These are phyloP conservation scores for Leucopsar rothschildi DNA, from an alignment of 2,113 vertebrate genomes.

Conservation along the genomic window DNA sequence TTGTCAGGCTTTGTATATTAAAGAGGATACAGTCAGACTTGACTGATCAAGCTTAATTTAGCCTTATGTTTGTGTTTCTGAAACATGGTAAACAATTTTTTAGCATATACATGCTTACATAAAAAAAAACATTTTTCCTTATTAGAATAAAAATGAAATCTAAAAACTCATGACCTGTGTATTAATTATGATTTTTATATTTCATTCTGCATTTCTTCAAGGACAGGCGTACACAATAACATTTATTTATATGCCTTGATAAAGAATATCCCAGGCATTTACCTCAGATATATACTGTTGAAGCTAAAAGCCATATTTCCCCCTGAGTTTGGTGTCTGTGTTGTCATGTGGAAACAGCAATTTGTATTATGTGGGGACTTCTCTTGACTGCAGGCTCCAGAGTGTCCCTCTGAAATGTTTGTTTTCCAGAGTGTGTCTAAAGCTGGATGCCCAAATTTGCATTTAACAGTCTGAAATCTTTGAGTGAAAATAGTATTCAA, in stretches of 20 bases:
- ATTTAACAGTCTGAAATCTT: not conserved
- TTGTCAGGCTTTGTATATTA: not conserved
- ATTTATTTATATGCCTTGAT: not conserved
- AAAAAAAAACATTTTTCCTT: not conserved
- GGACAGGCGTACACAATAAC: not conserved
- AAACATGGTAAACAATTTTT: slow-evolving; percentile 57
- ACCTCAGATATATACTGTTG: not conserved
- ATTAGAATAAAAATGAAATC: slow-evolving; percentile 24
- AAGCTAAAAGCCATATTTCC: not conserved
- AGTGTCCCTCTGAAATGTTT: not conserved
- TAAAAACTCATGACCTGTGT: not conserved
- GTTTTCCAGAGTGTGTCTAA: not conserved
- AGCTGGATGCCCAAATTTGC: not conserved
- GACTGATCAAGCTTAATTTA: slow-evolving; percentile 52
- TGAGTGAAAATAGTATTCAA: not conserved
- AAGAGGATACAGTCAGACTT: slow-evolving; percentile 52
- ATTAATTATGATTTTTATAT: slow-evolving; percentile 15
- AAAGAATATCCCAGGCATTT: not conserved
- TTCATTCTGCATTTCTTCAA: not conserved
- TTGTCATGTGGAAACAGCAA: not conserved
- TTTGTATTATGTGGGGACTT: not conserved
- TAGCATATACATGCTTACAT: slow-evolving; percentile 34
- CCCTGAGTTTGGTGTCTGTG: not conserved
- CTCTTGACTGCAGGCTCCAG: not conserved
- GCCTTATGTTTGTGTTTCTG: slow-evolving; percentile 54